Conservation (phyloP, 2,888 invertebrate genomes). For the Lepidonotus clava region DNA sequence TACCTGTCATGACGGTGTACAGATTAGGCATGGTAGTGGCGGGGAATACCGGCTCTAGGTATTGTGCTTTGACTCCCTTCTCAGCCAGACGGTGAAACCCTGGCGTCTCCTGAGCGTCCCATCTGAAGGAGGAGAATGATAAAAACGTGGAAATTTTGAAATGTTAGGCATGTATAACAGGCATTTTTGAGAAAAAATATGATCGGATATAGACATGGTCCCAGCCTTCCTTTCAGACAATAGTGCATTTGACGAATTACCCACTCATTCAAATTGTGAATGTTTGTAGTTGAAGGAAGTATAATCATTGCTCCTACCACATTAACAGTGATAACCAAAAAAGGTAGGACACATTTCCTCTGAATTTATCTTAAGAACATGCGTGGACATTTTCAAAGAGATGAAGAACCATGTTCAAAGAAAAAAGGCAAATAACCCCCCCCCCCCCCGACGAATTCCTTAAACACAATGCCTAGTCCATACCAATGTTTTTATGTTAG, state of each 20-base stretch:
- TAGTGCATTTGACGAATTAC: neutral
- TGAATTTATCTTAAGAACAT: too few species aligned
- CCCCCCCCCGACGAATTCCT: too few species aligned
- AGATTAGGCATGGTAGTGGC: constrained; percentile 74
- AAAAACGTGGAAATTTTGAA: neutral
- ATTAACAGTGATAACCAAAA: too few species aligned
- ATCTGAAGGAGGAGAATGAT: neutral
- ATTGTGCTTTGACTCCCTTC: constrained; percentile 70
- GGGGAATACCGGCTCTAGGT: constrained; percentile 72
- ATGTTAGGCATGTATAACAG: neutral
- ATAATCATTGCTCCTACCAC: too few species aligned
- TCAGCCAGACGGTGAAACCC: constrained; percentile 59
- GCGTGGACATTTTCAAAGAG: too few species aligned
- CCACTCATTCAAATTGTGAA: neutral
- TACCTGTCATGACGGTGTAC: constrained; percentile 76
- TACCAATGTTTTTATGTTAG: too few species aligned
- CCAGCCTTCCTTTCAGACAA: too few species aligned
- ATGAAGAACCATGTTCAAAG: too few species aligned
- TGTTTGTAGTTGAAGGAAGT: neutral
- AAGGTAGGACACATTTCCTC: too few species aligned
- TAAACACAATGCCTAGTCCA: neutral
- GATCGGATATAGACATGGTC: neutral
- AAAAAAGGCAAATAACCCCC: too few species aligned
- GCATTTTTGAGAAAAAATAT: neutral
- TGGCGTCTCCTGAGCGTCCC: neutral